phyloP scores from a whole-genome alignment of 2,888 invertebrate species.

The Miltochrista miniata region DNA sequence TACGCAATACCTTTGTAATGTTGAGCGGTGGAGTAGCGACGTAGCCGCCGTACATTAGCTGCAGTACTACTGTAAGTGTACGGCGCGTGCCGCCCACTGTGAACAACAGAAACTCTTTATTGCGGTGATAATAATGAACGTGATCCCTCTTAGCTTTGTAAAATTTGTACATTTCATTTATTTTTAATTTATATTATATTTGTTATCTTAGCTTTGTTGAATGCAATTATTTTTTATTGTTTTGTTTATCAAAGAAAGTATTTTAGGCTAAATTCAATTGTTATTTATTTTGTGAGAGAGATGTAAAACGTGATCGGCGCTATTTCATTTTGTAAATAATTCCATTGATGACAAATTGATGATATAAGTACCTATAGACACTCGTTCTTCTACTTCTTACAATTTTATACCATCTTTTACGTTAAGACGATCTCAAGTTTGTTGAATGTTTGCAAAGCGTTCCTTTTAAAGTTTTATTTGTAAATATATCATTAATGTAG shows the following conservation, averaged over 20 bases:
- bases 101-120: conserved; percentile 54
- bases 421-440: conserved; percentile 84
- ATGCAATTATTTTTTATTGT: conserved; percentile 84
- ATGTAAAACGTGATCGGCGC: conserved; percentile 77
- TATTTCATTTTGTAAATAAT: conserved; percentile 76
- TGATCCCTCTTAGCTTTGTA: conserved; percentile 79
- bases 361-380: conserved; percentile 51
- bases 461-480: conserved; percentile 84
- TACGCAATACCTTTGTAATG: conserved; percentile 42
- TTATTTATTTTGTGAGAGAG: conserved; percentile 80
- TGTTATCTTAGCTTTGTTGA: conserved; percentile 83
- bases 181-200: conserved; percentile 82
- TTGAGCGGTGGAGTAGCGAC: conserved; percentile 43
- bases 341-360: conserved; percentile 59
- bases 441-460: conserved; percentile 84
- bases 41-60: too few species aligned
- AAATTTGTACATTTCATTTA: conserved; percentile 81
- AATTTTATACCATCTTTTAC: conserved; percentile 81
- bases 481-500: conserved; percentile 79
- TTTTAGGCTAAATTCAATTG: conserved; percentile 83
- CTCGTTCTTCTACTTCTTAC: conserved; percentile 75
- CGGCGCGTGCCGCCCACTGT: conserved; percentile 36
- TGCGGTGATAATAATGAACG: conserved; percentile 74
- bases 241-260: conserved; percentile 82
- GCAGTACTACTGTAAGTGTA: conserved; percentile 33